A percentile compares a stretch with the other conserved stretches of the same genome.
Conservation (phyloP, 2,113 vertebrate species). For the Scomber japonicus region DNA sequence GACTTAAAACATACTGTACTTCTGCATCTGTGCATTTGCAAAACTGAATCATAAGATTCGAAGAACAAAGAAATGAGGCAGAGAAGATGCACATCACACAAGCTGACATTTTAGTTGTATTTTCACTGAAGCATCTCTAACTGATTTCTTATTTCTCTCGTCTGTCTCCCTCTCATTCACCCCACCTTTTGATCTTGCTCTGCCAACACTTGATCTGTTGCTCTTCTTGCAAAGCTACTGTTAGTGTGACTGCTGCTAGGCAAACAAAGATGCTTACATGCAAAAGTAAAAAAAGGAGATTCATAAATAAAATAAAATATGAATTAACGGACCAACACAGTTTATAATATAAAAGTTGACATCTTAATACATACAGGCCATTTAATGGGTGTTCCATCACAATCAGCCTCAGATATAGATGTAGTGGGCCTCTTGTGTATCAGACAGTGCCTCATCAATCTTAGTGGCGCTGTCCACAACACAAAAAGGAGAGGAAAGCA, state of each 20-base stretch:
- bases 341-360: slow-evolving; percentile 83
- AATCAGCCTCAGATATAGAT: slow-evolving; percentile 85
- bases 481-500: slow-evolving; percentile 84
- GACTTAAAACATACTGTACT: background rate
- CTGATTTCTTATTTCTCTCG: background rate
- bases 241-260: slow-evolving; percentile 10
- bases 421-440: slow-evolving; percentile 80
- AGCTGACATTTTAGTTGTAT: background rate
- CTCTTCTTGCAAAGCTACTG: slow-evolving; percentile 1
- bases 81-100: background rate
- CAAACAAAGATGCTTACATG: slow-evolving; percentile 56
- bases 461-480: slow-evolving; percentile 75
- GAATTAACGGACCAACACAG: slow-evolving; percentile 64
- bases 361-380: slow-evolving; percentile 81
- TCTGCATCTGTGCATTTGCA: background rate
- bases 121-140: background rate
- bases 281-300: slow-evolving; percentile 28
- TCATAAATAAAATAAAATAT: slow-evolving; percentile 64
- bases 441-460: slow-evolving; percentile 85
- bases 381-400: slow-evolving; percentile 85
- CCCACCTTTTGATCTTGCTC: background rate
- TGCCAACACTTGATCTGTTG: background rate
- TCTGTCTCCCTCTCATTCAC: background rate
- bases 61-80: background rate
- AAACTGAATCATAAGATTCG: background rate